Evolutionary conservation across 2,113 vertebrate genomes (phyloP).

Genomic region (Microcebus ravelobensis): DNA sequence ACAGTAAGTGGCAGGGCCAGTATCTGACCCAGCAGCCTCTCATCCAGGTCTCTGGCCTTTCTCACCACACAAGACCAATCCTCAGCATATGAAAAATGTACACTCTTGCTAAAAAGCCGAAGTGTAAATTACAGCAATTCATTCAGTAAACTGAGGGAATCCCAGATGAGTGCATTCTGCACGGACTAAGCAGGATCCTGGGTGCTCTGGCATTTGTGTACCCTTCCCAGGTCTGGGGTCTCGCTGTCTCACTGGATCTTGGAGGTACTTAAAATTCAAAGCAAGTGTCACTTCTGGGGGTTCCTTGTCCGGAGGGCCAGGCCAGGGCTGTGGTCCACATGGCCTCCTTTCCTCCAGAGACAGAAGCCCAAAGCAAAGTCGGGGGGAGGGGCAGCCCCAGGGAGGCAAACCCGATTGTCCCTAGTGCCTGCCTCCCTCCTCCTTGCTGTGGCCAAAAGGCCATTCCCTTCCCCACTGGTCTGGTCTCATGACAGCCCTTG

Average conservation of each 20-base stretch:
- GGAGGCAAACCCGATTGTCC: not conserved
- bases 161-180: not conserved
- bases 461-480: not conserved
- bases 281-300: not conserved
- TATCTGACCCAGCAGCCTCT: not conserved
- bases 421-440: not conserved
- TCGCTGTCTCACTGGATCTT: not conserved
- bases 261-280: not conserved
- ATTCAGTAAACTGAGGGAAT: not conserved
- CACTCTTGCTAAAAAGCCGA: not conserved
- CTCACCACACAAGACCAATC: not conserved
- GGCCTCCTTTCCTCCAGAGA: not conserved
- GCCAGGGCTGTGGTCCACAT: not conserved
- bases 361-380: not conserved
- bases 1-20: not conserved
- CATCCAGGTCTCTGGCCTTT: not conserved
- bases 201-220: not conserved
- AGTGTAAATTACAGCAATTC: not conserved
- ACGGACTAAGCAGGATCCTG: not conserved
- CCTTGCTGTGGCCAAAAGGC: not conserved
- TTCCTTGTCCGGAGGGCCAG: not conserved
- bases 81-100: not conserved
- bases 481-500: not conserved
- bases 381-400: not conserved
- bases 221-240: not conserved